phyloP scores from a whole-genome alignment of 1,140 invertebrate species.

The Conus betulinus region DNA sequence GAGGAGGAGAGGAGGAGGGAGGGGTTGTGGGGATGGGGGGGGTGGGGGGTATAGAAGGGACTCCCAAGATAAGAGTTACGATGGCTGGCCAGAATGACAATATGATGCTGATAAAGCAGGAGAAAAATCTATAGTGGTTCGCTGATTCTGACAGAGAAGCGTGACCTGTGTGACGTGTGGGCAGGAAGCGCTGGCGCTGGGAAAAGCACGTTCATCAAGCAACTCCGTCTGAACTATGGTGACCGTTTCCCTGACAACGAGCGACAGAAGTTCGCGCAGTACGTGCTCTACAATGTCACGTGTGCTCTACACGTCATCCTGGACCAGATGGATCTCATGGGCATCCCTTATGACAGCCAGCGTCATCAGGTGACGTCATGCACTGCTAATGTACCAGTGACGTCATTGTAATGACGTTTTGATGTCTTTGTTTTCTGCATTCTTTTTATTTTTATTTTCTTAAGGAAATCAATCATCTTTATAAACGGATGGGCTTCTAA shows the following conservation, averaged over 20 bases:
- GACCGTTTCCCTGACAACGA: conserved; percentile 62
- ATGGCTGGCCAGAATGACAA: not conserved
- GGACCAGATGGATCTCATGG: conserved; percentile 12
- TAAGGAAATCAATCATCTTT: too few relatives aligned
- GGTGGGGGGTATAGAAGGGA: not conserved
- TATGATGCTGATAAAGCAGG: not conserved
- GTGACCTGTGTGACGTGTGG: not conserved
- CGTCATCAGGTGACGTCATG: conserved; percentile 15
- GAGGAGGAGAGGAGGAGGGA: too few relatives aligned
- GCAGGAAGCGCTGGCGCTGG: conserved; percentile 65
- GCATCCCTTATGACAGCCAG: conserved; percentile 12
- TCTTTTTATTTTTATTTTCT: too few relatives aligned
- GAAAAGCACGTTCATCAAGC: conserved; percentile 72
- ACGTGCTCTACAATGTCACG: conserved; percentile 64
- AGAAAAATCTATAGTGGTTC: not conserved
- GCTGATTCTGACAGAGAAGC: too few relatives aligned
- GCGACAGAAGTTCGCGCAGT: conserved; percentile 48
- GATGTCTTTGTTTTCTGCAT: too few relatives aligned
- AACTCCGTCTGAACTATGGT: conserved; percentile 67
- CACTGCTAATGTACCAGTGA: too few relatives aligned
- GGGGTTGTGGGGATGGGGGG: not conserved
- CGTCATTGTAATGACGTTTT: too few relatives aligned
- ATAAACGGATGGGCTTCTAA: too few relatives aligned
- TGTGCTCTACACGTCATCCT: conserved; percentile 57
- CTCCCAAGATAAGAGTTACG: not conserved